phyloP scores from a whole-genome alignment of 2,888 invertebrate species.

The Pterobdella sp. region DNA sequence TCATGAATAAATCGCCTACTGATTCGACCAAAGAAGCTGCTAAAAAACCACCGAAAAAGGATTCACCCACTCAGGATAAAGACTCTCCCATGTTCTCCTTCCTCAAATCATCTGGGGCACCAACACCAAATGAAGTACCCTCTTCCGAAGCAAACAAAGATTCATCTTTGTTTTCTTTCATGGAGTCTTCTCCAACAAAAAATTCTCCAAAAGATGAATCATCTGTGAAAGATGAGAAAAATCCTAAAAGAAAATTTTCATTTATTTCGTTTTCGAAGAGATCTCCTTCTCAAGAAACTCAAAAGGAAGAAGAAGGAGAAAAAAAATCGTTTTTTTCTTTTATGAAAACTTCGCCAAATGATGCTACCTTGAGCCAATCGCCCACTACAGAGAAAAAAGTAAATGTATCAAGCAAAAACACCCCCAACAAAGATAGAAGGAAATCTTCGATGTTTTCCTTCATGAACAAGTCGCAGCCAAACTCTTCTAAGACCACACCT shows the following conservation, averaged over 20 bases:
- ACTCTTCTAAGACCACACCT: neutral
- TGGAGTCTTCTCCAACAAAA: neutral
- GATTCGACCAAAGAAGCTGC: neutral
- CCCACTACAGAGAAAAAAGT: neutral
- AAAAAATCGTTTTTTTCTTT: no score
- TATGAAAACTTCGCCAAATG: no score
- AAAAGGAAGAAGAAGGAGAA: no score
- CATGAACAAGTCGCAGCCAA: neutral
- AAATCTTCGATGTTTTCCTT: neutral
- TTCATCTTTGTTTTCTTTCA: neutral
- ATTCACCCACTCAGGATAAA: no score
- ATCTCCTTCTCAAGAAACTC: neutral
- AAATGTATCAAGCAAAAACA: neutral
- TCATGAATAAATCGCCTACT: neutral
- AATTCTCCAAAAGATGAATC: neutral
- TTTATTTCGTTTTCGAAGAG: neutral
- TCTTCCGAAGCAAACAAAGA: neutral
- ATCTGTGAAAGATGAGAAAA: neutral
- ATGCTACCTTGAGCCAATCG: no score
- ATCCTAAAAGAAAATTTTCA: neutral
- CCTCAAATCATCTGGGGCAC: no score
- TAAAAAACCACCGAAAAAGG: neutral
- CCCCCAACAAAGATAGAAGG: neutral
- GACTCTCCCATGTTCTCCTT: no score
- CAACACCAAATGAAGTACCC: no score